These are phyloP conservation scores for Scomberomorus guttatus DNA, from an alignment of 2,797 vertebrate genomes.

Conservation along the genomic window DNA sequence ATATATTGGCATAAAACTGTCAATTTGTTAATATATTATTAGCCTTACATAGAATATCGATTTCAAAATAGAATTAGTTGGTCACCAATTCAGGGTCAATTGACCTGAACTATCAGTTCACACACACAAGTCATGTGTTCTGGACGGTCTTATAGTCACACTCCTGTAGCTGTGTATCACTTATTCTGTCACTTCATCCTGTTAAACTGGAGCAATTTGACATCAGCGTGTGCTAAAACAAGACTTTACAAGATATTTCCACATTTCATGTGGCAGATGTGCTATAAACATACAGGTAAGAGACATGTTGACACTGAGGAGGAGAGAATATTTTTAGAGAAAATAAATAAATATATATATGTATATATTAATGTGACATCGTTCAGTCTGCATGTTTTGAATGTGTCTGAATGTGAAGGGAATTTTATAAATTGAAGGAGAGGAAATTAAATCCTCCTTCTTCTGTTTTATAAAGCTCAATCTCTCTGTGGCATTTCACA, in stretches of 20 bases:
- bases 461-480: neutral
- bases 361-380: slow-evolving; percentile 17
- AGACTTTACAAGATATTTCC: slow-evolving; percentile 7
- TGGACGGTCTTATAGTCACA: neutral
- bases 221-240: slow-evolving; percentile 29
- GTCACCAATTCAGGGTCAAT: neutral
- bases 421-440: neutral
- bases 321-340: slow-evolving; percentile 29
- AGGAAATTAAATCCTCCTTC: neutral
- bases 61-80: neutral
- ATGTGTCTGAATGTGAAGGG: slow-evolving; percentile 4
- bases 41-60: neutral
- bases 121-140: neutral
- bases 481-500: slow-evolving; percentile 8
- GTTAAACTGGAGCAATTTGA: neutral
- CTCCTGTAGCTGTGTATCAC: neutral
- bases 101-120: neutral
- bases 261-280: slow-evolving; percentile 11
- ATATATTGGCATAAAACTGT: too few species aligned
- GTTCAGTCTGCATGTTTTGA: slow-evolving; percentile 28
- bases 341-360: neutral
- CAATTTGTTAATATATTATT: too few species aligned
- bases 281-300: slow-evolving; percentile 15
- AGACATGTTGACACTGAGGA: slow-evolving; percentile 35
- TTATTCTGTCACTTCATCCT: slow-evolving; percentile 4